Evolutionary conservation across 1,140 invertebrate species (phyloP).

Genomic region (Streblospio benedicti): DNA sequence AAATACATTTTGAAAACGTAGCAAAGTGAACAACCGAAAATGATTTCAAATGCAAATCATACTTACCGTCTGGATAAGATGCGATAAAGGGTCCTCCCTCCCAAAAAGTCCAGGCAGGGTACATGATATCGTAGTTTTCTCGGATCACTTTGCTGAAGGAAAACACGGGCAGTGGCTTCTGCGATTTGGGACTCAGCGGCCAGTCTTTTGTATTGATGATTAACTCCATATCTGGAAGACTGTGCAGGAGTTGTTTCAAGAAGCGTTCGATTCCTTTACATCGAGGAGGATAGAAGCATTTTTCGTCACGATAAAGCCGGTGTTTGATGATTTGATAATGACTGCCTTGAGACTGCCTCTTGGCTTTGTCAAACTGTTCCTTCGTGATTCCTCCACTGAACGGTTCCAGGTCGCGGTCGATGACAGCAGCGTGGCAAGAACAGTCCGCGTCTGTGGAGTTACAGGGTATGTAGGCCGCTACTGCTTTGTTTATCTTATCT

Average conservation of each 20-base stretch:
- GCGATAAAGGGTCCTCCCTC: constrained; percentile 85
- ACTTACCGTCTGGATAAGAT: too few relatives aligned
- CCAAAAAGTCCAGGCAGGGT: constrained; percentile 97
- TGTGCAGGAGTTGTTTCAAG: constrained; percentile 53
- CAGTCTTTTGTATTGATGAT: constrained; percentile 85
- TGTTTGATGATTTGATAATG: constrained; percentile 76
- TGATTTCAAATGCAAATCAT: too few relatives aligned
- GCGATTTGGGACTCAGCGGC: constrained; percentile 69
- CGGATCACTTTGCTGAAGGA: constrained; percentile 84
- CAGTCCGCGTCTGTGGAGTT: not conserved
- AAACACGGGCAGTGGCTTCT: constrained; percentile 66
- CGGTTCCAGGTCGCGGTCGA: not conserved
- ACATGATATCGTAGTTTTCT: constrained; percentile 93
- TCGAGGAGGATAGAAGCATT: constrained; percentile 88
- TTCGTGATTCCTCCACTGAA: constrained; percentile 10
- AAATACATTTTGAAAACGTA: too few relatives aligned
- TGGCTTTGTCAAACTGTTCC: constrained; percentile 7
- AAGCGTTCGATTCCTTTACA: constrained; percentile 90
- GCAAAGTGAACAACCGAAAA: too few relatives aligned
- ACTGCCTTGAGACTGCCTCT: not conserved
- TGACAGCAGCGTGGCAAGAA: constrained; percentile 7
- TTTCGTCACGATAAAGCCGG: constrained; percentile 68
- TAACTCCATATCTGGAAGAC: constrained; percentile 75
- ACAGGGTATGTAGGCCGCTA: not conserved
- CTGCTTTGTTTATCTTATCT: not conserved